These are phyloP conservation scores for Poecilia picta DNA, from an alignment of 2,797 vertebrate genomes.

Conservation along the genomic window DNA sequence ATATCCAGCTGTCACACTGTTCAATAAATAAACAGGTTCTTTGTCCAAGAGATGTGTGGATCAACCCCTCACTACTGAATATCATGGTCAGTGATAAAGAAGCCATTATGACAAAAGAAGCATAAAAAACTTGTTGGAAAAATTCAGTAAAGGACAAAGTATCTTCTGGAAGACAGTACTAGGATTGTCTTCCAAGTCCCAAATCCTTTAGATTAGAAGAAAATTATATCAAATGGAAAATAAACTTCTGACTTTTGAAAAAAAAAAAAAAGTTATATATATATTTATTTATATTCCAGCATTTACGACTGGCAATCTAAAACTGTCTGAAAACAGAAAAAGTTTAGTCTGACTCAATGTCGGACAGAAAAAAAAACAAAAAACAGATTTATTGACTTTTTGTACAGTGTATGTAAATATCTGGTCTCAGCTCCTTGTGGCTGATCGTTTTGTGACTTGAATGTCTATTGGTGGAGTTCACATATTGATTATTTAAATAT, in stretches of 20 bases:
- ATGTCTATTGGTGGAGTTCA: background rate
- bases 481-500: constrained; percentile 5
- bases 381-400: background rate
- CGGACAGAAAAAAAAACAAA: background rate
- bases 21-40: background rate
- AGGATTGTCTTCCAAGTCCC: background rate
- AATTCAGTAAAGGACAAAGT: background rate
- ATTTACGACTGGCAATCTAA: background rate
- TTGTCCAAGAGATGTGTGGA: background rate
- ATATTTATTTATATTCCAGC: background rate
- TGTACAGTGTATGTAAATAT: background rate
- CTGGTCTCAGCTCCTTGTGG: background rate
- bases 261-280: background rate
- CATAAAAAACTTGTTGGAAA: background rate
- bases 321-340: background rate
- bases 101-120: background rate
- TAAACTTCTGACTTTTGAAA: background rate
- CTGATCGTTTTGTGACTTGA: background rate
- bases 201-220: background rate
- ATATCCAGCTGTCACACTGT: background rate
- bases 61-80: background rate
- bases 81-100: background rate
- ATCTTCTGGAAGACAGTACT: too few species aligned
- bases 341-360: background rate
- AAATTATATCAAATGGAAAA: background rate